These are phyloP conservation scores for Colinus virginianus DNA, from an alignment of 2,113 vertebrate genomes.

Conservation along the genomic window DNA sequence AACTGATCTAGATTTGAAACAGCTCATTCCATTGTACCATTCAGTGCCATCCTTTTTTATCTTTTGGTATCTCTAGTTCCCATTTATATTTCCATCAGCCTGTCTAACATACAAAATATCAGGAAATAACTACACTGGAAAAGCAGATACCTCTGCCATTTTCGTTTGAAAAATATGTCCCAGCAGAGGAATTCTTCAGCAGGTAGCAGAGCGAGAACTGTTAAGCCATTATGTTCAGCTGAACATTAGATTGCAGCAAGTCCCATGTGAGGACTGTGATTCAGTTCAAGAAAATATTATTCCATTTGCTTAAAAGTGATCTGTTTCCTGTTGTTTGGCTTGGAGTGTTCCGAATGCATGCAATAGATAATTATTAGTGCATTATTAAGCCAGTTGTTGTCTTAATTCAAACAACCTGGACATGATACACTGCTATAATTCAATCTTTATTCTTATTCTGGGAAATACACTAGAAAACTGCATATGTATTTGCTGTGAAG, in stretches of 20 bases:
- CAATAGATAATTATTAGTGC: not conserved
- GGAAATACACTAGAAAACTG: not conserved
- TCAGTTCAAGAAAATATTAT: not conserved
- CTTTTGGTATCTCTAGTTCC: not conserved
- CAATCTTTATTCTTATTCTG: not conserved
- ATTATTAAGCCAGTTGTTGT: not conserved
- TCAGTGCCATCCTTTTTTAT: not conserved
- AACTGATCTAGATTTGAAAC: not conserved
- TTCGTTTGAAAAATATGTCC: not conserved
- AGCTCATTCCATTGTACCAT: not conserved
- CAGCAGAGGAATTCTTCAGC: not conserved
- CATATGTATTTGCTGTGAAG: not conserved
- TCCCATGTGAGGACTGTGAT: not conserved
- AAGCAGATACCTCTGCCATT: not conserved
- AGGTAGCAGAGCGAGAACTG: not conserved
- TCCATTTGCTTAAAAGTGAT: not conserved
- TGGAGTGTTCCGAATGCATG: not conserved
- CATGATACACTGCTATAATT: not conserved
- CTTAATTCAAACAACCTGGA: not conserved
- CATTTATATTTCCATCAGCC: not conserved
- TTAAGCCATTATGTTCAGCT: not conserved
- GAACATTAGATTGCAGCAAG: fast-evolving
- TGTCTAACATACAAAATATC: not conserved
- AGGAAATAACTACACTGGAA: not conserved
- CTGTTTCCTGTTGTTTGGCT: not conserved